Base-by-base conservation (phyloP, 2,888 invertebrate species). In the Sympetrum striolatum region DNA sequence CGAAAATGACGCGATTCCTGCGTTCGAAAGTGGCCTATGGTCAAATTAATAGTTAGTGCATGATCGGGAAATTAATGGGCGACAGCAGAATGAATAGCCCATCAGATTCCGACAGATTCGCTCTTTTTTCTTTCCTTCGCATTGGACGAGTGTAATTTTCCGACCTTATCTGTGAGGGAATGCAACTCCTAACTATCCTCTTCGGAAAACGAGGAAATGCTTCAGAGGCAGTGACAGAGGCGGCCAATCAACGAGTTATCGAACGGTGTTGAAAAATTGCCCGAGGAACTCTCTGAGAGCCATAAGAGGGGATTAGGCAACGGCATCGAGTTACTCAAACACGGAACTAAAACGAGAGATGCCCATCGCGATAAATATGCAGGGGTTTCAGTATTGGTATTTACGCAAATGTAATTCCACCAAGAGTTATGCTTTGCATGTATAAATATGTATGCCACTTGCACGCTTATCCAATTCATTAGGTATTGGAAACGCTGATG, bases 11-110 rank as follows among this genome's bases (percentile, higher is more conserved):
- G 82, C 14, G 82, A 53, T 31, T 35, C 10, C 4, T n/a, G 18
- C 5, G 15, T 58, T 35, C 58, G 82, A 82, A 82, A 82, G 82
- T 60, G 58, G 82, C 35, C 82, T 58, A 82, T 82, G 82, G 82
- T 58, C 58, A n/a, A 82, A 82, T 82, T 53, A 82, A 58, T 82
- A 31, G 31, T 82, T 53, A 58, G 53, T 58, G 82, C 82, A 60
- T 82, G 82, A 25, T 53, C 25, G 8, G 82, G 82, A 53, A 64
- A 64, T 64, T n/a, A 64, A 64, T 64, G 64, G 64, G 64, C 64
- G 64, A 64, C 64, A 64, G 64, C 22, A 60, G 58, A 82, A 82
- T 82, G 82, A 82, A 82, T 58, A 15, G 58, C 82, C 64, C 64
- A 64, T 64, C 25, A 64, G 64, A 60, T 60, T 22, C 60, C 60